Percentiles rank a stretch among this genome's conserved stretches.
phyloP scores from a whole-genome alignment of 1,140 invertebrate genomes.

The Drosophila baimaii region DNA sequence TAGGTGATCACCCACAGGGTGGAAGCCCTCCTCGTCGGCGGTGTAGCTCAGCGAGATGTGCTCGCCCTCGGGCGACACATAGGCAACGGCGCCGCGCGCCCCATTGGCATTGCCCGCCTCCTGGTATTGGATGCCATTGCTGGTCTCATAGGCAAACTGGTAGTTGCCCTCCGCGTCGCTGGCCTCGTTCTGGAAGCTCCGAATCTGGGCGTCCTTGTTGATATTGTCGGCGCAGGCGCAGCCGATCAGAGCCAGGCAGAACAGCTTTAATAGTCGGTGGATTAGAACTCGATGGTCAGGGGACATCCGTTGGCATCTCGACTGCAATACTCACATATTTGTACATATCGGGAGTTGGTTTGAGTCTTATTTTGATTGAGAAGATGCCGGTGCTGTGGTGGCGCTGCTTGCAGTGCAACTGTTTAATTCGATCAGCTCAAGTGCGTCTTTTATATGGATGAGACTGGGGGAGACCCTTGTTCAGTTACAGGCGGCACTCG shows the following conservation, averaged over 20 bases:
- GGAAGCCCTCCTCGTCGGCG: conserved; percentile 87
- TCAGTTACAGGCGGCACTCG: conserved; percentile 24
- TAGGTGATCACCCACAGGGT: conserved; percentile 85
- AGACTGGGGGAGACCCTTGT: conserved; percentile 20
- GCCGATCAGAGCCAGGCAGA: conserved; percentile 71
- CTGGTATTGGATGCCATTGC: conserved; percentile 79
- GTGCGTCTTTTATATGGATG: conserved; percentile 75
- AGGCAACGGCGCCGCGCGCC: conserved; percentile 70
- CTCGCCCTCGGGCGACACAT: conserved; percentile 84
- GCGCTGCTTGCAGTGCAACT: conserved; percentile 70
- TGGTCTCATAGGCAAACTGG: conserved; percentile 79
- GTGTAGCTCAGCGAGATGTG: conserved; percentile 86
- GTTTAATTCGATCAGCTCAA: conserved; percentile 64
- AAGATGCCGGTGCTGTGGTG: conserved; percentile 42
- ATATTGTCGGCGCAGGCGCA: conserved; percentile 75
- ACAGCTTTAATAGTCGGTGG: conserved; percentile 48
- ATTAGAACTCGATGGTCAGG: background rate
- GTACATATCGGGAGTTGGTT: conserved; percentile 50
- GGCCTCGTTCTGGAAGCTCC: conserved; percentile 79
- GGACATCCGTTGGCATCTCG: background rate
- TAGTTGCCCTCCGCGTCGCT: conserved; percentile 80
- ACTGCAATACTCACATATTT: conserved; percentile 72
- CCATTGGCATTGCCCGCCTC: conserved; percentile 76
- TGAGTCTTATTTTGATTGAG: conserved; percentile 16
- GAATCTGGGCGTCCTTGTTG: conserved; percentile 82